These are phyloP conservation scores for Lepidocyrtinus sp. DNA, from an alignment of 2,888 invertebrate genomes.

Conservation along the genomic window DNA sequence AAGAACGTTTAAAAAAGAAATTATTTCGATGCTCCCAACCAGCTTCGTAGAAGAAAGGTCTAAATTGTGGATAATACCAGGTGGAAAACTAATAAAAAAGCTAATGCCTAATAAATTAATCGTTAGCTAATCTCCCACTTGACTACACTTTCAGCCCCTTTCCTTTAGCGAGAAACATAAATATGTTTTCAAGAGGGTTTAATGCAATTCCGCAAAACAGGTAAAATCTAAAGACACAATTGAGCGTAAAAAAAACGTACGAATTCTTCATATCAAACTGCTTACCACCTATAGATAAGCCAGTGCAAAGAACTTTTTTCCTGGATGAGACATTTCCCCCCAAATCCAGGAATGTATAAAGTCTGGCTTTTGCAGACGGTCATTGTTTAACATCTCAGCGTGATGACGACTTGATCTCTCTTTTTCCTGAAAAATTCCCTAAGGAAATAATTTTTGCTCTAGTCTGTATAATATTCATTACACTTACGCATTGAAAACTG, in stretches of 20 bases:
- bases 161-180: background rate
- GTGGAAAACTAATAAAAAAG: background rate
- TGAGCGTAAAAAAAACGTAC: background rate
- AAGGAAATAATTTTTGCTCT: background rate
- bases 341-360: background rate
- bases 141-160: background rate
- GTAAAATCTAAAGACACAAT: conserved; percentile 1
- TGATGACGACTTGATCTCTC: conserved; percentile 6
- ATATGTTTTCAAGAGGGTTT: background rate
- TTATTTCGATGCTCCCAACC: background rate
- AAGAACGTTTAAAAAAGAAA: too few species aligned
- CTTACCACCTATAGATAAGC: too few species aligned
- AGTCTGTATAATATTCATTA: background rate
- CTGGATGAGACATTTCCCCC: too few species aligned
- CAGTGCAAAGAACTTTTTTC: too few species aligned
- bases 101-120: conserved; percentile 13
- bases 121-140: background rate
- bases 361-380: conserved; percentile 6
- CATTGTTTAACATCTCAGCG: conserved; percentile 24
- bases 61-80: background rate
- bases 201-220: background rate
- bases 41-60: background rate
- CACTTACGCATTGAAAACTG: conserved; percentile 9
- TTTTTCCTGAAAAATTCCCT: background rate
- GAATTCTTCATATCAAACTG: too few species aligned